These are phyloP conservation scores for Brachyalestes nurse DNA, from an alignment of 2,797 vertebrate genomes.

Conservation along the genomic window DNA sequence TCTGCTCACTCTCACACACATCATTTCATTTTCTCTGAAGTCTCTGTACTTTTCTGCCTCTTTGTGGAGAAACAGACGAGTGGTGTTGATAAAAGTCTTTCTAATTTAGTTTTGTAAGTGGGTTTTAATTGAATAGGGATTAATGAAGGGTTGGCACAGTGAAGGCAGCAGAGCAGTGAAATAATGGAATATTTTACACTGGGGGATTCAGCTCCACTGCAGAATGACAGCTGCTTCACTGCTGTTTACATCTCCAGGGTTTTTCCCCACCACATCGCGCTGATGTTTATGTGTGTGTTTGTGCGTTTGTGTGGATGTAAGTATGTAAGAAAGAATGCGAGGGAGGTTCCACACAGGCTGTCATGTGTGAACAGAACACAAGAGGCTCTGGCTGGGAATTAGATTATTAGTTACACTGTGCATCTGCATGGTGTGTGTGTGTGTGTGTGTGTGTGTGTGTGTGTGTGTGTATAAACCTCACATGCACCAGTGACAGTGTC, in stretches of 20 bases:
- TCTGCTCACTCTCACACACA: not conserved
- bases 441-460: too few relatives aligned
- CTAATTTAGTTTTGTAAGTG: slow-evolving; percentile 40
- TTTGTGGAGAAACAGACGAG: slow-evolving; percentile 15
- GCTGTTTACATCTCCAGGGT: not conserved
- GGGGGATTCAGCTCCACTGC: not conserved
- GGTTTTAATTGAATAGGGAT: slow-evolving; percentile 50
- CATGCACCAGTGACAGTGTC: not conserved
- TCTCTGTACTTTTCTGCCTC: slow-evolving; percentile 5
- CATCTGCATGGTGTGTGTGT: too few relatives aligned
- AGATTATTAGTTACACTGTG: too few relatives aligned
- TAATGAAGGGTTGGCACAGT: slow-evolving; percentile 11
- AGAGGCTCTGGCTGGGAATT: too few relatives aligned
- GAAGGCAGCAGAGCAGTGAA: slow-evolving; percentile 17
- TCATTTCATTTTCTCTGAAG: not conserved
- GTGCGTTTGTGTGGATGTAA: not conserved
- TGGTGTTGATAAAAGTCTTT: slow-evolving; percentile 35
- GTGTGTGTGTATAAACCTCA: too few relatives aligned
- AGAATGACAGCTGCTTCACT: slow-evolving; percentile 13
- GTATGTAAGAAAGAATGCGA: not conserved
- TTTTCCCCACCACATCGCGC: not conserved
- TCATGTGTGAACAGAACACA: too few relatives aligned
- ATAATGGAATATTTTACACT: slow-evolving; percentile 13
- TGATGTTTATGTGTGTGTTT: not conserved
- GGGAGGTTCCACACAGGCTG: too few relatives aligned